These are phyloP conservation scores for Alexandromys fortis DNA, from an alignment of 2,113 vertebrate genomes.

Conservation along the genomic window DNA sequence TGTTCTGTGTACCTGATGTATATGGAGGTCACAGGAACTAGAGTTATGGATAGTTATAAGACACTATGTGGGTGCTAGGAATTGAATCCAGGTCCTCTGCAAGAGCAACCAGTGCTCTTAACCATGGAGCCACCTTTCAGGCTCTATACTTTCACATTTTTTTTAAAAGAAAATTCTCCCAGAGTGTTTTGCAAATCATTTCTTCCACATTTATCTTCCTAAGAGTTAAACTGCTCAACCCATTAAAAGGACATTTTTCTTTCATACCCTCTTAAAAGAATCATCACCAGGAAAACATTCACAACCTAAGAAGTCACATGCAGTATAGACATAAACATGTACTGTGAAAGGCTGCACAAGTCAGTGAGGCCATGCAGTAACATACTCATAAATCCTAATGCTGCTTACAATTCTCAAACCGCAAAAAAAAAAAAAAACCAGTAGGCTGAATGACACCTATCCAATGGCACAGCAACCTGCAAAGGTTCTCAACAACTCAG, in stretches of 20 bases:
- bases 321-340: constrained; percentile 52
- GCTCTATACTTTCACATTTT: not conserved
- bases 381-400: not conserved
- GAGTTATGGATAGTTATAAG: not conserved
- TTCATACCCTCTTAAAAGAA: constrained; percentile 58
- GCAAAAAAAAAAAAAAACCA: constrained; percentile 47
- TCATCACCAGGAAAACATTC: constrained; percentile 59
- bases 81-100: not conserved
- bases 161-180: not conserved
- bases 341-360: constrained; percentile 56
- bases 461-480: constrained; percentile 51
- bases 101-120: not conserved
- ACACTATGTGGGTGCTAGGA: not conserved
- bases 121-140: not conserved
- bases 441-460: constrained; percentile 42
- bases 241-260: constrained; percentile 68
- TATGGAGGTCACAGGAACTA: not conserved
- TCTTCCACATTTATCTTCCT: constrained; percentile 33
- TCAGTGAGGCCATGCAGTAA: constrained; percentile 24
- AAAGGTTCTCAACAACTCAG: constrained; percentile 37
- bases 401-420: constrained; percentile 53
- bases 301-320: constrained; percentile 65
- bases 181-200: constrained; percentile 41
- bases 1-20: not conserved
- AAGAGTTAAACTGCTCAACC: constrained; percentile 40